Percentiles rank a stretch among this genome's conserved stretches.
phyloP scores from a whole-genome alignment of 2,797 vertebrate genomes.

The Coreius guichenoti region DNA sequence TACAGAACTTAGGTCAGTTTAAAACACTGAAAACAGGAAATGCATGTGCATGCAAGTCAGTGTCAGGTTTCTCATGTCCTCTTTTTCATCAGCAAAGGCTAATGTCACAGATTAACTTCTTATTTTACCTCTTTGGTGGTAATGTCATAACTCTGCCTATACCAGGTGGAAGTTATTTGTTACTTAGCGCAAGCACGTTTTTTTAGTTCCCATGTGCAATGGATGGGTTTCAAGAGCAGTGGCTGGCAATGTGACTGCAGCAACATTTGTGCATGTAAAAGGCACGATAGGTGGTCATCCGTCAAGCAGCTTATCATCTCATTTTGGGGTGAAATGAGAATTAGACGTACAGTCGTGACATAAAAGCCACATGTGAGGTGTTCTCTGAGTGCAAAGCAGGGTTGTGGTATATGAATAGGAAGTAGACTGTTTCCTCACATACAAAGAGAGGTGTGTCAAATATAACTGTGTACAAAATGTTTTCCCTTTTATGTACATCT shows the following conservation, averaged over 20 bases:
- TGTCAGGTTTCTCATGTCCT: background rate
- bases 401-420: constrained; percentile 26
- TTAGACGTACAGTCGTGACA: background rate
- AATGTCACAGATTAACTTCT: background rate
- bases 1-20: background rate
- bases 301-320: background rate
- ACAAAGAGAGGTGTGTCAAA: background rate
- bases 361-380: background rate
- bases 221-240: background rate
- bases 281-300: too few species aligned
- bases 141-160: background rate
- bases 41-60: background rate
- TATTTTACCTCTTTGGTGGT: background rate
- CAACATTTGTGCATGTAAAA: background rate
- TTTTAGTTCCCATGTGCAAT: background rate
- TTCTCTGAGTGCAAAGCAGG: background rate
- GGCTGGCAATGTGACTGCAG: background rate
- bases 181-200: background rate
- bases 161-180: background rate
- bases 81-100: background rate
- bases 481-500: background rate
- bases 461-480: background rate
- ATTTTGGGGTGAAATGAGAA: background rate
- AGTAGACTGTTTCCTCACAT: background rate
- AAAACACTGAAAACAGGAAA: constrained; percentile 15